phyloP scores from a whole-genome alignment of 1,140 invertebrate genomes.

The Rhopalosiphum padi region DNA sequence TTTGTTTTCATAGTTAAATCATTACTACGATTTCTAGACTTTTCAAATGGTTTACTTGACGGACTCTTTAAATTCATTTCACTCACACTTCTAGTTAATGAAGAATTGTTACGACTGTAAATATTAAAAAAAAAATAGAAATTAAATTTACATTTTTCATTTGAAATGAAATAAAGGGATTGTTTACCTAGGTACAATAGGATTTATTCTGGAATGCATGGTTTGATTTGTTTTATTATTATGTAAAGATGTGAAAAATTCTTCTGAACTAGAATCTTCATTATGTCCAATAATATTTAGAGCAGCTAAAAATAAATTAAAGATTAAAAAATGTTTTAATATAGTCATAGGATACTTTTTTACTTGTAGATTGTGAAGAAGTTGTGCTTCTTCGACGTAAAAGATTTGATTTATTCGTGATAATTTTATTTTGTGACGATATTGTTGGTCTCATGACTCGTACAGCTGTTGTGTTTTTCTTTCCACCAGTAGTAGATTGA shows the following conservation, averaged over 20 bases:
- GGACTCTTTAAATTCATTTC: constrained; percentile 52
- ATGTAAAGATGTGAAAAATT: constrained; percentile 62
- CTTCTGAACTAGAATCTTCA: constrained; percentile 81
- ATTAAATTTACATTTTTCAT: background rate
- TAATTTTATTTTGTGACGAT: constrained; percentile 78
- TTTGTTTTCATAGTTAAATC: background rate
- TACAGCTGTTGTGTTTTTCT: constrained; percentile 45
- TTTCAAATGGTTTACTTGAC: constrained; percentile 43
- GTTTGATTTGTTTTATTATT: constrained; percentile 7
- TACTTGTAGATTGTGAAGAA: constrained; percentile 49
- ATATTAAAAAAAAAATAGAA: background rate
- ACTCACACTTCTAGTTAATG: constrained; percentile 27
- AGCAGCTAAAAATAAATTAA: constrained; percentile 66
- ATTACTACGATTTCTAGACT: constrained; percentile 19
- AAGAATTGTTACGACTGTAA: constrained; percentile 24
- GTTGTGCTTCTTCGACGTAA: constrained; percentile 27
- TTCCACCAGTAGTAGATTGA: background rate
- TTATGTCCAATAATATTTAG: constrained; percentile 70
- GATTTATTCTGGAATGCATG: background rate
- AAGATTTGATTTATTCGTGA: constrained; percentile 40
- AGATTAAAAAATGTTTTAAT: background rate
- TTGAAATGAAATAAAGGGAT: background rate
- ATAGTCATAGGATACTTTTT: background rate
- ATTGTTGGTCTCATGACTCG: constrained; percentile 77
- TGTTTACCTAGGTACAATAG: constrained; percentile 13